Conservation (phyloP, 2,888 invertebrate genomes). For the Lasioglossum marginatum region DNA sequence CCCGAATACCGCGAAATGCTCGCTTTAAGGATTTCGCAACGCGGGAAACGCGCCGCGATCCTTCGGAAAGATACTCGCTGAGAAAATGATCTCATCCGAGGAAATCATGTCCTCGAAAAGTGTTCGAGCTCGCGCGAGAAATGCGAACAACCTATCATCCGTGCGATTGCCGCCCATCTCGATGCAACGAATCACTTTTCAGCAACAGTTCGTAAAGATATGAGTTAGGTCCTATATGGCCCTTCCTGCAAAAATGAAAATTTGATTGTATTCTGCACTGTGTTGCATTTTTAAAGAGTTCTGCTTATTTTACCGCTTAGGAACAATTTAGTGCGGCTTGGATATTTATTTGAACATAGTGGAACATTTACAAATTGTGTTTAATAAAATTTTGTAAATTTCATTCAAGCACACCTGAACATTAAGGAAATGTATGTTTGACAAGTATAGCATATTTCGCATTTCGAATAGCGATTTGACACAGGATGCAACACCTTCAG, state of each 20-base stretch:
- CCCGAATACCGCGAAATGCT: constrained; percentile 41
- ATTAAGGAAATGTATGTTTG: neutral
- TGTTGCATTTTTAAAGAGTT: too few relatives aligned
- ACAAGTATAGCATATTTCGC: neutral
- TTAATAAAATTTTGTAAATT: too few relatives aligned
- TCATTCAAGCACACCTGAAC: too few relatives aligned
- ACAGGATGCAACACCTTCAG: neutral
- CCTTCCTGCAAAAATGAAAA: too few relatives aligned
- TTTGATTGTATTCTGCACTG: too few relatives aligned
- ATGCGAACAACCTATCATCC: neutral
- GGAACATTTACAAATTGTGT: too few relatives aligned
- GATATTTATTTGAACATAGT: too few relatives aligned
- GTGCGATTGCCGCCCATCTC: neutral
- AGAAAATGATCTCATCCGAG: constrained; percentile 11
- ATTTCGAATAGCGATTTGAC: neutral
- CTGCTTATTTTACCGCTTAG: too few relatives aligned
- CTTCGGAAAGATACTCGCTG: neutral
- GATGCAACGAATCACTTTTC: neutral
- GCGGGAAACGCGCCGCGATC: constrained; percentile 15
- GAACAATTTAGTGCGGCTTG: neutral
- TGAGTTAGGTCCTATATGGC: too few relatives aligned
- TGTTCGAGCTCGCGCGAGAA: neutral
- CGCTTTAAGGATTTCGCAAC: constrained; percentile 34
- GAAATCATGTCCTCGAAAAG: constrained; percentile 1
- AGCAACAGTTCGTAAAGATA: neutral